Conservation (phyloP, 2,797 vertebrate species). For the Prionace glauca region DNA sequence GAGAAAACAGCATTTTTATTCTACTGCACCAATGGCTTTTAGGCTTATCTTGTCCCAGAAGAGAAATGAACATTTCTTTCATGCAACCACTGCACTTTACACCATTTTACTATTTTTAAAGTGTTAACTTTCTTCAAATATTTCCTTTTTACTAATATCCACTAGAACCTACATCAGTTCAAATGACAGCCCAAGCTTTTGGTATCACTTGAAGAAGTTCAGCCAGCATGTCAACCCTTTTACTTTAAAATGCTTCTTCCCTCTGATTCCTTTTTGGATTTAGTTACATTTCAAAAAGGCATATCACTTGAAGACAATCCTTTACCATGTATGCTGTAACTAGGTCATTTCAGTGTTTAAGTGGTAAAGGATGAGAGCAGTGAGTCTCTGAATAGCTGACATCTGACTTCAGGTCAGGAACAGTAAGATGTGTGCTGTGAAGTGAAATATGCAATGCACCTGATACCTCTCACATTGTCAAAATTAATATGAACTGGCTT, state of each 20-base stretch:
- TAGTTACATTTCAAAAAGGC: not conserved
- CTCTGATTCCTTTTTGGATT: not conserved
- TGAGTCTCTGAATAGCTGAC: not conserved
- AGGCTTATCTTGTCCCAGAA: not conserved
- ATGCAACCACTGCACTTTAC: not conserved
- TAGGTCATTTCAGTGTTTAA: not conserved
- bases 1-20: not conserved
- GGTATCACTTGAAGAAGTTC: not conserved
- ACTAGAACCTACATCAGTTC: not conserved
- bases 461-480: not conserved
- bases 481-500: not conserved
- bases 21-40: not conserved
- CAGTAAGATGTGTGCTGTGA: not conserved
- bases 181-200: not conserved
- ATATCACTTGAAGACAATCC: not conserved
- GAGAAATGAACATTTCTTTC: not conserved
- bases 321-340: not conserved
- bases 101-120: not conserved
- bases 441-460: not conserved
- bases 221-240: not conserved
- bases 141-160: not conserved
- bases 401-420: not conserved
- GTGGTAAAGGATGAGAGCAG: not conserved
- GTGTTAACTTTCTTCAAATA: not conserved
- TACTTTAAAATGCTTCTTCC: slow-evolving; percentile 2